phyloP scores from a whole-genome alignment of 2,888 invertebrate species.

The Keiferia lycopersicella region DNA sequence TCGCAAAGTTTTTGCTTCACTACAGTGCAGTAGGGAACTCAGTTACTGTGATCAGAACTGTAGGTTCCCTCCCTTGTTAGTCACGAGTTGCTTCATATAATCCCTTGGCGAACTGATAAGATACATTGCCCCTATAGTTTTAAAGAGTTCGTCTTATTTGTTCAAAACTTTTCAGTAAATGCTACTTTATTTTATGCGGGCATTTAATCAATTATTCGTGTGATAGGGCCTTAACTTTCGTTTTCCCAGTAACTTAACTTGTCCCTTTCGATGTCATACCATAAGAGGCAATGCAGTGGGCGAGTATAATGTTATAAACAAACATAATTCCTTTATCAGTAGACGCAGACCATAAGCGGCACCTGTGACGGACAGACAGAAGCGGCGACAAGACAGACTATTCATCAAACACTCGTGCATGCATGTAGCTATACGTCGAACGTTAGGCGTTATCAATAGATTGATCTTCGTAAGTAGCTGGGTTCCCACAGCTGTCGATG shows the following conservation, averaged over 20 bases:
- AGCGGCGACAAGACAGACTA: conserved; percentile 58
- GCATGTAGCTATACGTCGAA: conserved; percentile 46
- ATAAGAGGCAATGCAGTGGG: conserved; percentile 4
- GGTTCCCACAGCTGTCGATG: conserved; percentile 32
- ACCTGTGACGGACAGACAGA: conserved; percentile 60
- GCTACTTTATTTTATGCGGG: too few relatives aligned
- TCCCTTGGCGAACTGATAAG: too few relatives aligned
- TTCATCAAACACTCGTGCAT: conserved; percentile 63
- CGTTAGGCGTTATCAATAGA: conserved; percentile 48
- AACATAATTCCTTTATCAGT: conserved; percentile 20
- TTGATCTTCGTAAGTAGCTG: conserved; percentile 47
- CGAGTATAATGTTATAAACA: conserved; percentile 15
- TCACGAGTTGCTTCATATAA: too few relatives aligned
- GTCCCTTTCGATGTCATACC: not conserved
- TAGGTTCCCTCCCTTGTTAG: too few relatives aligned
- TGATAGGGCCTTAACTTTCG: not conserved
- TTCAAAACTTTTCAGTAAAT: too few relatives aligned
- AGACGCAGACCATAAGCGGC: conserved; percentile 31
- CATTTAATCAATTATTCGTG: not conserved
- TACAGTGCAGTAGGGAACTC: too few relatives aligned
- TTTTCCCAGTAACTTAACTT: conserved; percentile 1
- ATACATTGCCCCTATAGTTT: too few relatives aligned
- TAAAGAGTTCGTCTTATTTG: too few relatives aligned
- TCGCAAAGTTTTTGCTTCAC: too few relatives aligned
- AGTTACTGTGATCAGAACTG: too few relatives aligned